Evolutionary conservation across 2,888 invertebrate genomes (phyloP).

Genomic region (Dynastes maya): DNA sequence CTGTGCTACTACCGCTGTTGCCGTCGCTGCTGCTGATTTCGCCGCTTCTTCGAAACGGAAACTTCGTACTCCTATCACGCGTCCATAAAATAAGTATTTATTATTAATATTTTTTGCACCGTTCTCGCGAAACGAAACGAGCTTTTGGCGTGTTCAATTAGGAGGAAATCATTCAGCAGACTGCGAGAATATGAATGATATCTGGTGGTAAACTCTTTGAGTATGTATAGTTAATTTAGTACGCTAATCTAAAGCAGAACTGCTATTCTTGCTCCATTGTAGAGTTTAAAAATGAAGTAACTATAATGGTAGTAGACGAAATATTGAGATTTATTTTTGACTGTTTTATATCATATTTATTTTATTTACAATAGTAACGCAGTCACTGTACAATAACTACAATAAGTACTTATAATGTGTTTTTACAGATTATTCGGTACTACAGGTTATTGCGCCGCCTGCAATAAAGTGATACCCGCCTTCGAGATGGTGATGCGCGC

Average conservation of each 20-base stretch:
- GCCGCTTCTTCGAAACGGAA: slow-evolving; percentile 1
- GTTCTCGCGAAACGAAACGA: neutral
- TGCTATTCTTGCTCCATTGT: too few species aligned
- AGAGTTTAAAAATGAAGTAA: neutral
- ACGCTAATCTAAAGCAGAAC: too few species aligned
- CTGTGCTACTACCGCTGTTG: too few species aligned
- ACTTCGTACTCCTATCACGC: slow-evolving; percentile 57
- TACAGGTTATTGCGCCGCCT: slow-evolving; percentile 92
- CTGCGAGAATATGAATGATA: neutral
- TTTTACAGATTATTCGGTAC: slow-evolving; percentile 87
- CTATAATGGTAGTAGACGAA: too few species aligned
- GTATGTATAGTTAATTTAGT: too few species aligned
- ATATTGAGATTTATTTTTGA: too few species aligned
- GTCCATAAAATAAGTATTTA: slow-evolving; percentile 53
- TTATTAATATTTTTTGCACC: slow-evolving; percentile 52
- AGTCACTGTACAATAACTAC: too few species aligned
- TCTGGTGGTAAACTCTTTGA: too few species aligned
- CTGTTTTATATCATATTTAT: too few species aligned
- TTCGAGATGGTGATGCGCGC: slow-evolving; percentile 98
- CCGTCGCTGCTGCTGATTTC: too few species aligned
- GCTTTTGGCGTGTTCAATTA: too few species aligned
- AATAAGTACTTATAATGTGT: neutral
- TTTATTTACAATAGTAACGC: neutral
- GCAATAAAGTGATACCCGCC: slow-evolving; percentile 93
- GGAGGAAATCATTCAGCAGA: too few species aligned